phyloP scores from a whole-genome alignment of 2,113 vertebrate genomes.

The Astur gentilis region DNA sequence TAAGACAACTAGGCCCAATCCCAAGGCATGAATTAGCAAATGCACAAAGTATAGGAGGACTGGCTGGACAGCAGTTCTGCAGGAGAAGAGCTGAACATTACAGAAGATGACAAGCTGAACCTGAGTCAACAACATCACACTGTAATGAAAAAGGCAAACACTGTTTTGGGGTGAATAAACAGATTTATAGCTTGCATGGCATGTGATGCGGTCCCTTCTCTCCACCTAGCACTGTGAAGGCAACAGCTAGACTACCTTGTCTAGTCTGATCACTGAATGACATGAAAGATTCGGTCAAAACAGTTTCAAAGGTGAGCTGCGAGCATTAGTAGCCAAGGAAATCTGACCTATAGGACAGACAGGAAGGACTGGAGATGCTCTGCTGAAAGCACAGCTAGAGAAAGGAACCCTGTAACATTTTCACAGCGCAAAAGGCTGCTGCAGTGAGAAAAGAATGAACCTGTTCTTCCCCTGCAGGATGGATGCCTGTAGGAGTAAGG shows the following conservation, averaged over 20 bases:
- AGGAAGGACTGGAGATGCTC: background rate
- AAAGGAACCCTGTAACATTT: background rate
- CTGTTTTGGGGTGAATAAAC: background rate
- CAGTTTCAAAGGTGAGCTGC: background rate
- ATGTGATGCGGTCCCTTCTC: background rate
- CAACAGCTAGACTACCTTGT: background rate
- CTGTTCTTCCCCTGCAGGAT: background rate
- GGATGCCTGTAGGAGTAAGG: background rate
- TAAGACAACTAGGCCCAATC: background rate
- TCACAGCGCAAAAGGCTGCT: background rate
- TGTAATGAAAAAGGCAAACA: background rate
- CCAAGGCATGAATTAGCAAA: background rate
- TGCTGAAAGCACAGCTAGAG: background rate
- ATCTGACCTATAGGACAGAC: background rate
- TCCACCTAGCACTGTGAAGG: background rate
- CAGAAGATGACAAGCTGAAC: background rate
- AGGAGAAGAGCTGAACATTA: background rate
- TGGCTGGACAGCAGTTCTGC: background rate
- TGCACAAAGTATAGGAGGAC: background rate
- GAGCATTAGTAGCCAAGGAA: background rate
- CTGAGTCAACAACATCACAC: background rate
- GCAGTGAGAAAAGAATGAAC: background rate
- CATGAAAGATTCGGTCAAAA: background rate
- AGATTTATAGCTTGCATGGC: background rate
- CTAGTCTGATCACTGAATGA: background rate